Conservation (phyloP, 2,113 vertebrate species). For the Dipodomys spectabilis region DNA sequence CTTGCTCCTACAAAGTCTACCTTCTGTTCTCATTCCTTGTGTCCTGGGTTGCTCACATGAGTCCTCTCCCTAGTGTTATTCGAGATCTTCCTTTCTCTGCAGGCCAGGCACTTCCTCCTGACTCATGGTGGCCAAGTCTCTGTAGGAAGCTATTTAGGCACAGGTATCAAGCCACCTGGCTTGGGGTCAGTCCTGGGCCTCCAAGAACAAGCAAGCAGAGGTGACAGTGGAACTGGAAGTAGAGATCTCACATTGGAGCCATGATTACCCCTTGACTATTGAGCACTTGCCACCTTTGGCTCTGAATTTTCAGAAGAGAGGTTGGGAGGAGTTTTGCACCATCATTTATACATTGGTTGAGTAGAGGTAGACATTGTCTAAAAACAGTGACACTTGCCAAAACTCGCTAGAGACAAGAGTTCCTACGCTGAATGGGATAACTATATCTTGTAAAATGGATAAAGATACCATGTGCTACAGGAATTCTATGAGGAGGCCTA, state of each 20-base stretch:
- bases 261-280: background rate
- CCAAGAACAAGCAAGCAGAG: background rate
- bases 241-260: background rate
- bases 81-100: background rate
- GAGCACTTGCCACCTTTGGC: background rate
- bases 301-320: background rate
- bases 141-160: background rate
- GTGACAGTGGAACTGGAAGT: background rate
- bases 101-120: too few species aligned
- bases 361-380: background rate
- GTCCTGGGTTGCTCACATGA: background rate
- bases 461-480: background rate
- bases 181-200: background rate
- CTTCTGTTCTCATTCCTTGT: background rate
- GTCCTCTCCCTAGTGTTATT: background rate
- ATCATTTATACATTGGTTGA: background rate
- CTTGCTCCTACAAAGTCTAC: too few species aligned
- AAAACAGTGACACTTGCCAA: rapidly evolving
- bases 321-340: background rate
- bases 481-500: too few species aligned
- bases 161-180: background rate
- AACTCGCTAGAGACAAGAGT: too few species aligned
- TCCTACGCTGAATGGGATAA: background rate
- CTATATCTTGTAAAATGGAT: background rate
- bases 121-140: background rate